Evolutionary conservation across 1,140 invertebrate species (phyloP).

Genomic region (Octopus sinensis): DNA sequence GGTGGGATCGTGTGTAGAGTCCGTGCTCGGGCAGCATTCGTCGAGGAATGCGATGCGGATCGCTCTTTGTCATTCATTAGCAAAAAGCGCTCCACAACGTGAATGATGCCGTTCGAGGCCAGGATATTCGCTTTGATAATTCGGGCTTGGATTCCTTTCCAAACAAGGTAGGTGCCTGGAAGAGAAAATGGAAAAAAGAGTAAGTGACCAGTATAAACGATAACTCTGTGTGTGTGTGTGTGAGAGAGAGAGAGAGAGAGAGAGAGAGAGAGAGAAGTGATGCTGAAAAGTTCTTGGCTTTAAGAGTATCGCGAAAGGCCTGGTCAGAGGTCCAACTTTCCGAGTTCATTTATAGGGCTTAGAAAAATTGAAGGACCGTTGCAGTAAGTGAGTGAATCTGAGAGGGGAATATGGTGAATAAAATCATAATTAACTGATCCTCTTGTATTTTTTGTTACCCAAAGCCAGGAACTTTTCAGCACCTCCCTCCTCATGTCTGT

Average conservation of each 20-base stretch:
- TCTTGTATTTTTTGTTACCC: too few species aligned
- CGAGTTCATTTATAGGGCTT: too few species aligned
- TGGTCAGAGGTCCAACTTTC: too few species aligned
- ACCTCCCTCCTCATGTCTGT: too few species aligned
- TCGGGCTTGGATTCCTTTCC: constrained; percentile 29
- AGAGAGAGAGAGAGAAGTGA: too few species aligned
- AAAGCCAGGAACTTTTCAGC: too few species aligned
- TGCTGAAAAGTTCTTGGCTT: too few species aligned
- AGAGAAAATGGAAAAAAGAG: neutral
- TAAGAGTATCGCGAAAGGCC: too few species aligned
- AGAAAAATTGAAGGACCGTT: too few species aligned
- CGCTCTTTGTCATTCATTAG: constrained; percentile 18
- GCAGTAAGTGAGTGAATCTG: too few species aligned
- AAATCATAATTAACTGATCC: too few species aligned
- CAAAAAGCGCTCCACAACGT: constrained; percentile 32
- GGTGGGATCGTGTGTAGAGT: constrained; percentile 1
- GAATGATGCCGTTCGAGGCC: constrained; percentile 36
- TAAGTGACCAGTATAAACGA: neutral
- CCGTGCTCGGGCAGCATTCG: neutral
- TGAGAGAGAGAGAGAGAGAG: neutral
- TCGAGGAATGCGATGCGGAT: neutral
- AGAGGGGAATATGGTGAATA: too few species aligned
- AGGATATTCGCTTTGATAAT: constrained; percentile 31
- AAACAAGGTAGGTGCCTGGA: constrained; percentile 29
- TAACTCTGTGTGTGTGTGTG: neutral